phyloP scores from a whole-genome alignment of 2,797 vertebrate species.

The Xenops minutus region DNA sequence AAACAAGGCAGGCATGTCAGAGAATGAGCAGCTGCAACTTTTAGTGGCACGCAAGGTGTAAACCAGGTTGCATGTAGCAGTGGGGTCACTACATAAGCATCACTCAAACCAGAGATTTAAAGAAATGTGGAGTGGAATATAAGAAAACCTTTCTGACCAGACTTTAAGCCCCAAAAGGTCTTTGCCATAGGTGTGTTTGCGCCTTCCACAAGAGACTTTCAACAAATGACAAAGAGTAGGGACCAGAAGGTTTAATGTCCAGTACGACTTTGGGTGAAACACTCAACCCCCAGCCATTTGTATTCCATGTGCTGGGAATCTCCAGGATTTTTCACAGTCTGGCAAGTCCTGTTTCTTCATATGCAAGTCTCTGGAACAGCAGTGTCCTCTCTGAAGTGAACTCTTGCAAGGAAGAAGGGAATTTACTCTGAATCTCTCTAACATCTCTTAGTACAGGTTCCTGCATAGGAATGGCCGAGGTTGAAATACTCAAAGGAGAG shows the following conservation, averaged over 20 bases:
- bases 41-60: neutral
- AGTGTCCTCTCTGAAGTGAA: neutral
- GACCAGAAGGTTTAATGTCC: neutral
- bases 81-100: neutral
- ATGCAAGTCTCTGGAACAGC: neutral
- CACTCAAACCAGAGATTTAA: neutral
- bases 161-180: neutral
- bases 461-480: neutral
- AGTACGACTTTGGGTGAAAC: neutral
- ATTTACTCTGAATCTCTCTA: neutral
- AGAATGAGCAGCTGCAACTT: neutral
- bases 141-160: neutral
- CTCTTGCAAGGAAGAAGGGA: neutral
- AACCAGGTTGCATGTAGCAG: neutral
- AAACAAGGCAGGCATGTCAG: neutral
- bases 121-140: neutral
- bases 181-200: neutral
- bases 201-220: neutral
- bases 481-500: neutral
- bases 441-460: neutral
- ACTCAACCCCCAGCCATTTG: neutral
- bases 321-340: neutral
- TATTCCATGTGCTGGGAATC: fast-evolving
- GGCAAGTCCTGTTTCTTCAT: neutral
- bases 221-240: neutral